Base-by-base conservation (phyloP, 2,113 vertebrate genomes). In the Otocyon megalotis region DNA sequence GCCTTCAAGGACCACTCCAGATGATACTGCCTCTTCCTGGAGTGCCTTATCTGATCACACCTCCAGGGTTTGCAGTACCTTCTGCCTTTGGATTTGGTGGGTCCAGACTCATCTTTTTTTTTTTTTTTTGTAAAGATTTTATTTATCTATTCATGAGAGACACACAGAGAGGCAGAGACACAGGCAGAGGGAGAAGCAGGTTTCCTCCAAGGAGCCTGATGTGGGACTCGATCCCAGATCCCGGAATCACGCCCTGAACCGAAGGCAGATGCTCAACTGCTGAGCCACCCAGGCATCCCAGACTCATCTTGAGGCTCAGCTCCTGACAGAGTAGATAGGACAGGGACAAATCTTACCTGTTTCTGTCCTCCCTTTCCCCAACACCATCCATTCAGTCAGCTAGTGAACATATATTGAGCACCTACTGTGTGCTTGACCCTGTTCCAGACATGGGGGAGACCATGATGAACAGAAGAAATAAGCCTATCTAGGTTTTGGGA, bases 401-500 rank as follows among this genome's bases (percentile, higher is more conserved):
- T 62, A 96, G 77, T 88, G 88, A 81, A 86, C 7, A 5, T 83
- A 91, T 90, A 86, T 15, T 69, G 53, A 88, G 53, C 28, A 88
- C 32, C 77, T 72, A 62, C 32, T 87, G 20, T 93, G 37, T 88
- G 28, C 32, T 83, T 90, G 74, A 37, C 13, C 56, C 50, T 80
- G 16, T 88, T 94, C 43, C 37, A 79, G 48, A 88, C 60, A 90
- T 54, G 92, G 79, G 80, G 58, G 53, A 95, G 15, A 95, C 19
- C 79, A 56, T 77, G 26, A 24, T 95, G 63, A 98, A 72, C 53
- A 94, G 74, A 74, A 85, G 50, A 90, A 32, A 50, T 79, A 97
- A 92, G 56, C 17, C 80, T 48, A 91, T 85, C 9, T 92, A 53
- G 80, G 37, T 88, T 88, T 83, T 35, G 56, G 8, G 37, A 69